These are phyloP conservation scores for Hassar affinis DNA, from an alignment of 2,113 vertebrate genomes.

Conservation along the genomic window DNA sequence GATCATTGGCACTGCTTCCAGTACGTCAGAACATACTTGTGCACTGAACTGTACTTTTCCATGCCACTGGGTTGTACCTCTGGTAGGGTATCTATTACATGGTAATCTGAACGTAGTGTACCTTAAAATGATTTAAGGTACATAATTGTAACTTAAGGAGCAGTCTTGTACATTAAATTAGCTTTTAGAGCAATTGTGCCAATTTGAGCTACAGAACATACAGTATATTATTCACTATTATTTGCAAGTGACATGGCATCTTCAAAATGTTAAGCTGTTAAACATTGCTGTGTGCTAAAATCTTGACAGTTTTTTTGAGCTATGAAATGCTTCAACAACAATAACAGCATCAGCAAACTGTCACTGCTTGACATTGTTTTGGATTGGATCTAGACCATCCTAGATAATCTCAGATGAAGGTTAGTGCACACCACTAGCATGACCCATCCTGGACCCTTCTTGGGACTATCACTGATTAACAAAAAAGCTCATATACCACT, in stretches of 20 bases:
- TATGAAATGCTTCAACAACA: background rate
- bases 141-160: no score
- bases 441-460: background rate
- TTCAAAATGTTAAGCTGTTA: background rate
- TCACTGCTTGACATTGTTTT: background rate
- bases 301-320: background rate
- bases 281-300: background rate
- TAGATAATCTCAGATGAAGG: background rate
- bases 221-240: no score
- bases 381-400: background rate
- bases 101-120: background rate
- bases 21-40: background rate
- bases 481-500: background rate
- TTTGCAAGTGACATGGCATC: background rate
- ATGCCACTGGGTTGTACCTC: background rate
- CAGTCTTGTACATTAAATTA: background rate
- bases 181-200: background rate
- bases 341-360: background rate
- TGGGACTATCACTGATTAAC: background rate
- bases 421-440: background rate
- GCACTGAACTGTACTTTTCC: background rate
- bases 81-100: background rate
- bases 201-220: no score
- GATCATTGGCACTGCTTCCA: background rate
- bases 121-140: no score